Base-by-base conservation (phyloP, 2,113 vertebrate genomes). In the Hystrix brachyura region DNA sequence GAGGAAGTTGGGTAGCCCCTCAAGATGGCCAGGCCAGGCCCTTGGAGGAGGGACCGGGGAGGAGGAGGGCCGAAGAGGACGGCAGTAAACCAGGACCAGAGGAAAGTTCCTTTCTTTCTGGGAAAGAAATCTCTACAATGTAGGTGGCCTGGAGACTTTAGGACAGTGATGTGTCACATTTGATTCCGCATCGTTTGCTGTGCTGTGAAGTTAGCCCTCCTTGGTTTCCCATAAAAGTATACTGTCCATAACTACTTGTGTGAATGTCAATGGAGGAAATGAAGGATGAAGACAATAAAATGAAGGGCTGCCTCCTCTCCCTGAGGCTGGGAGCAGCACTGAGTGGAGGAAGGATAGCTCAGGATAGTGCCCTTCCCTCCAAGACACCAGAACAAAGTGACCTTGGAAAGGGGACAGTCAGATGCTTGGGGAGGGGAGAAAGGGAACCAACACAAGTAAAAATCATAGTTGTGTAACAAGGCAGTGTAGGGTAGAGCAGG, bases 161-260 rank as follows among this genome's bases (percentile, higher is more conserved):
- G 32, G 84, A 79, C 57, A 14, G 27, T 19, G 60, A 55, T 14
- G 34, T n/a, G 69, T 78, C 46, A 13, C 1, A 32, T 15, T 79
- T 17, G 34, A 32, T 17, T 64, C 29, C 25, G 8, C 29, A 2
- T 34, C 23, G 27, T 92, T 67, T 18, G 29, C 62, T 29, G 43
- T 29, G 25, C 23, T 23, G 9, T 43, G 48, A 3, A 62, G 51
- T 79, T 64, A 84, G 55, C 17, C 46, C 57, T 62, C 72, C 71
- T 88, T 5, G 62, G 81, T 62, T 59, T 51, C 82, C 60, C 48
- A 15, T 81, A 85, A 93, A 96, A 90, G 64, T 48, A 65, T 53
- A 64, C 64, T 59, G 0, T 81, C 81, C 91, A n/a, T 53, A 82
- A 43, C 89, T 69, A 43, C 46, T 38, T 62, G 53, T 27, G 19